phyloP scores from a whole-genome alignment of 2,113 vertebrate genomes.

The Aplodontia rufa region DNA sequence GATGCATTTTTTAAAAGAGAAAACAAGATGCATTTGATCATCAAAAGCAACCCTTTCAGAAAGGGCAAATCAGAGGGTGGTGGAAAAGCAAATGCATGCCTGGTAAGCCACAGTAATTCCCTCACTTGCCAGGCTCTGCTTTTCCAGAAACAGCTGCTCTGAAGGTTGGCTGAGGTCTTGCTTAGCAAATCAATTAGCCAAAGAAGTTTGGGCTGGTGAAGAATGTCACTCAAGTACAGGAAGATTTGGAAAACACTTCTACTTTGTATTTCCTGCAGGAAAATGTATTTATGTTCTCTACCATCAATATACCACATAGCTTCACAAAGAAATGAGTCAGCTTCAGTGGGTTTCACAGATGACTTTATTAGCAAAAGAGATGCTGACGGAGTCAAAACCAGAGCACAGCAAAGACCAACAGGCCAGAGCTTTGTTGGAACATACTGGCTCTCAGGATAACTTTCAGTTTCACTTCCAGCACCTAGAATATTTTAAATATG shows the following conservation, averaged over 20 bases:
- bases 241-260: constrained; percentile 58
- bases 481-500: too few relatives aligned
- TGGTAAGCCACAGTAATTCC: constrained; percentile 56
- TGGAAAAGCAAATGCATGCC: constrained; percentile 44
- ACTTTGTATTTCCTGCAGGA: constrained; percentile 37
- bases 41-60: constrained; percentile 66
- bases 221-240: constrained; percentile 58
- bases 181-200: constrained; percentile 70
- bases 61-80: constrained; percentile 15
- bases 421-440: neutral
- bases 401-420: neutral
- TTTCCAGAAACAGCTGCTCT: constrained; percentile 72
- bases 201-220: constrained; percentile 55
- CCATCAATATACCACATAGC: neutral
- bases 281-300: neutral
- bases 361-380: constrained; percentile 22
- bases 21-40: constrained; percentile 71
- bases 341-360: neutral
- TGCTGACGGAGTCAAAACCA: neutral
- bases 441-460: neutral
- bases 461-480: neutral
- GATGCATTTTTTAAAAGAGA: constrained; percentile 36
- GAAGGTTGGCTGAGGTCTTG: constrained; percentile 73
- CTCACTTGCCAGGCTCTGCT: constrained; percentile 39
- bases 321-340: constrained; percentile 9